Conservation (phyloP, 2,797 vertebrate genomes). For the Scolopax rusticola region DNA sequence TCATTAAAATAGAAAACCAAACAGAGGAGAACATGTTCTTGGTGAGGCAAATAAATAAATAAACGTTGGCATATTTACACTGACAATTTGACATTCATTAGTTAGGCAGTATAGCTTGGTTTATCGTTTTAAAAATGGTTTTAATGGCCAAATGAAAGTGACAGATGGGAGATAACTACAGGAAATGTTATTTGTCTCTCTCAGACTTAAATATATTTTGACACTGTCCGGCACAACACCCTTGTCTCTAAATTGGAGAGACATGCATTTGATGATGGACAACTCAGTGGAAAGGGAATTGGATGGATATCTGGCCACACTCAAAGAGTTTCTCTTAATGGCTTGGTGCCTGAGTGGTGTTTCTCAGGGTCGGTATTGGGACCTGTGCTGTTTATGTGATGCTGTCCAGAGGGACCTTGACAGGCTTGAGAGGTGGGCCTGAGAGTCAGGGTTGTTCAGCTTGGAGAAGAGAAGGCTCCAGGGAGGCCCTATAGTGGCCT, state of each 20-base stretch:
- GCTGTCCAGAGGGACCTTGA: too few relatives aligned
- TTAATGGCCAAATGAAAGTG: conserved; percentile 29
- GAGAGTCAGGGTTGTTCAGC: not conserved
- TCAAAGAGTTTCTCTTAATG: not conserved
- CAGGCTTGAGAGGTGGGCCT: too few relatives aligned
- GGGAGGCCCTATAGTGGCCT: not conserved
- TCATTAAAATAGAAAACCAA: conserved; percentile 56
- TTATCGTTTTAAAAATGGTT: conserved; percentile 24
- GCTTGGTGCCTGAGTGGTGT: too few relatives aligned
- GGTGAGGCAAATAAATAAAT: conserved; percentile 58
- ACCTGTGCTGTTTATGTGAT: not conserved
- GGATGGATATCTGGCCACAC: not conserved
- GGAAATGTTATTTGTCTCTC: conserved; percentile 20
- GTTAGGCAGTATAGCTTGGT: conserved; percentile 26
- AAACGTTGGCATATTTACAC: conserved; percentile 40
- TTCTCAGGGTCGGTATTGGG: not conserved
- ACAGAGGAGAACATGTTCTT: conserved; percentile 36
- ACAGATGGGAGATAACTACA: conserved; percentile 39
- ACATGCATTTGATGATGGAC: not conserved
- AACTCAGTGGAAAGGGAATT: not conserved
- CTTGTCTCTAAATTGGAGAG: not conserved
- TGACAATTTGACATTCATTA: conserved; percentile 48
- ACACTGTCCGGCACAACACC: not conserved
- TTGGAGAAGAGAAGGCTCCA: not conserved
- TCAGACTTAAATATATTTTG: not conserved